phyloP scores from a whole-genome alignment of 2,113 vertebrate species.

The Mungos mungo region DNA sequence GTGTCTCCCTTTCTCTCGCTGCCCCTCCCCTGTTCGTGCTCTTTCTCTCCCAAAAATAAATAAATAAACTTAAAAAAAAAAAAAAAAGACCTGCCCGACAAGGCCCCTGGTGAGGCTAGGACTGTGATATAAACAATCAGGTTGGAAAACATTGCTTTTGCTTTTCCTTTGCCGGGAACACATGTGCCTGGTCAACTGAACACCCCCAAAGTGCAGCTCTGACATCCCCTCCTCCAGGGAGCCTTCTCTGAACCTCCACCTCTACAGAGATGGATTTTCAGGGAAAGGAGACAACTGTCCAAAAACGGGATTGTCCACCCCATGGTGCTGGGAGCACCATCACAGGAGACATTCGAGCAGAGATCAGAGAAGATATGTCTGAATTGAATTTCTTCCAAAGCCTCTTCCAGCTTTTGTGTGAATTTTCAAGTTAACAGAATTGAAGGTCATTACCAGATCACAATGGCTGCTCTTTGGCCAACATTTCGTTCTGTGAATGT shows the following conservation, averaged over 20 bases:
- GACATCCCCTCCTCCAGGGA: neutral
- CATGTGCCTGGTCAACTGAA: neutral
- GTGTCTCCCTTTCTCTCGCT: no score
- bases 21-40: no score
- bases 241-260: neutral
- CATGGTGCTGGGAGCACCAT: no score
- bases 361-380: neutral
- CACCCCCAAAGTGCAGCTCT: neutral
- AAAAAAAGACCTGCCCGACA: no score
- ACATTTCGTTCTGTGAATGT: neutral
- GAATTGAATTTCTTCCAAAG: neutral
- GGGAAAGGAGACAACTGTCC: neutral
- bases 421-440: neutral
- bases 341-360: neutral
- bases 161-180: neutral
- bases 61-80: no score
- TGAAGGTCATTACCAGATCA: neutral
- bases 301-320: no score
- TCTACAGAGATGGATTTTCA: neutral
- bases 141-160: neutral
- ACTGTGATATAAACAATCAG: rapidly evolving
- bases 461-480: neutral
- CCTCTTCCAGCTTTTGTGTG: neutral
- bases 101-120: no score
- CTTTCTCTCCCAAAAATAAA: no score